Evolutionary conservation across 2,888 invertebrate species (phyloP).

Genomic region (Nemotelus pantherinus): DNA sequence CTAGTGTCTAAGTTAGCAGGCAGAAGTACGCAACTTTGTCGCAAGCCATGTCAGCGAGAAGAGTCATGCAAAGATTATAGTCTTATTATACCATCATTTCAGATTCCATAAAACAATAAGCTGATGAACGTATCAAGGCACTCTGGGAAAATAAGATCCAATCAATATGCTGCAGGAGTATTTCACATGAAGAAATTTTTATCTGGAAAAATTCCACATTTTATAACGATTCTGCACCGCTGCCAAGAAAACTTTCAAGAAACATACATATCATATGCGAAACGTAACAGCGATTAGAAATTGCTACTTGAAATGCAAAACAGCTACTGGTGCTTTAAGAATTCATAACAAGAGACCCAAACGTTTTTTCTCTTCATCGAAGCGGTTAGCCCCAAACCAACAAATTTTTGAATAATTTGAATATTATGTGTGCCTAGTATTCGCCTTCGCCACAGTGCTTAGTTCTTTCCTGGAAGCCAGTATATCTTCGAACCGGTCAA

Average conservation of each 20-base stretch:
- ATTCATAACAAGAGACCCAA: constrained; percentile 17
- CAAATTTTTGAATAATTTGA: constrained; percentile 17
- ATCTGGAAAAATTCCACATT: no score
- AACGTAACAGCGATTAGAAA: background rate
- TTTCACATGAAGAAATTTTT: no score
- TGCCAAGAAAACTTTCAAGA: no score
- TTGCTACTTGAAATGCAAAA: constrained; percentile 32
- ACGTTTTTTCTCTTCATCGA: background rate
- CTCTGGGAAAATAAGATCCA: no score
- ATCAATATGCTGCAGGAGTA: no score
- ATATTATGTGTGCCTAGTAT: constrained; percentile 11
- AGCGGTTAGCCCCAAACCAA: background rate
- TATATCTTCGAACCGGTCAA: background rate
- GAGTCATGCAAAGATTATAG: no score
- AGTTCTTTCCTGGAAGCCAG: constrained; percentile 18
- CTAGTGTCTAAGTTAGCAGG: background rate
- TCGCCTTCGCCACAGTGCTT: background rate
- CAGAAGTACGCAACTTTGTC: background rate
- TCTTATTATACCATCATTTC: no score
- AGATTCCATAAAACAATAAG: no score
- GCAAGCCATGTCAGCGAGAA: no score
- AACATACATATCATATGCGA: background rate
- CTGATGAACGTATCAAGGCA: no score
- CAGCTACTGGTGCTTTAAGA: constrained; percentile 16
- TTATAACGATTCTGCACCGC: no score